Evolutionary conservation across 2,797 vertebrate genomes (phyloP).

Genomic region (Falco rusticolus): DNA sequence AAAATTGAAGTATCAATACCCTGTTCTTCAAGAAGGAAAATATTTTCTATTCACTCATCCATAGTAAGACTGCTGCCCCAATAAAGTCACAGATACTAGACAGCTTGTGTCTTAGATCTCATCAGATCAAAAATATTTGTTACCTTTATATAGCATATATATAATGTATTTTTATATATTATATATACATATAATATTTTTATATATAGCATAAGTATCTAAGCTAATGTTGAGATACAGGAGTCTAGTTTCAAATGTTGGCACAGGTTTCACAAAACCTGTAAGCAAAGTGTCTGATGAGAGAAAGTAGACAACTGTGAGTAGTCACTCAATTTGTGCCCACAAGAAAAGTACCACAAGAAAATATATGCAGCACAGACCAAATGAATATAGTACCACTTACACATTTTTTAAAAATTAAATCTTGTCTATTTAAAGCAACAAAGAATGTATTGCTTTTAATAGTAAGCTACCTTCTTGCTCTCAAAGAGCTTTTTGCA

Average conservation of each 20-base stretch:
- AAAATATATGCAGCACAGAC: not conserved
- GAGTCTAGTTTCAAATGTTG: not conserved
- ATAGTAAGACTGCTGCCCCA: not conserved
- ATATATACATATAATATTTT: no score
- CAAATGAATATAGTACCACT: not conserved
- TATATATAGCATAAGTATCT: not conserved
- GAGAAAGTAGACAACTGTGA: not conserved
- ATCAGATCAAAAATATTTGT: not conserved
- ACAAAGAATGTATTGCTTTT: not conserved
- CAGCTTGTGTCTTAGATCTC: not conserved
- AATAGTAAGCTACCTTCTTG: not conserved
- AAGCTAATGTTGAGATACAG: not conserved
- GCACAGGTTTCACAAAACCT: not conserved
- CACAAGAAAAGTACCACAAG: not conserved
- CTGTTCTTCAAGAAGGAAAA: not conserved
- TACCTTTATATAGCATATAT: not conserved
- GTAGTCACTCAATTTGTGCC: not conserved
- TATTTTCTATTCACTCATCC: not conserved
- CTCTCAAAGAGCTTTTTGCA: not conserved
- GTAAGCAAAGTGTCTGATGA: not conserved
- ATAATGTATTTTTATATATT: no score
- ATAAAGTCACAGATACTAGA: not conserved
- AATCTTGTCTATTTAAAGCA: not conserved
- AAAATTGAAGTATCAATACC: not conserved
- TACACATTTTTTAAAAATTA: not conserved